Base-by-base conservation (phyloP, 2,888 invertebrate genomes). In the Xestoiulus laeticollis region DNA sequence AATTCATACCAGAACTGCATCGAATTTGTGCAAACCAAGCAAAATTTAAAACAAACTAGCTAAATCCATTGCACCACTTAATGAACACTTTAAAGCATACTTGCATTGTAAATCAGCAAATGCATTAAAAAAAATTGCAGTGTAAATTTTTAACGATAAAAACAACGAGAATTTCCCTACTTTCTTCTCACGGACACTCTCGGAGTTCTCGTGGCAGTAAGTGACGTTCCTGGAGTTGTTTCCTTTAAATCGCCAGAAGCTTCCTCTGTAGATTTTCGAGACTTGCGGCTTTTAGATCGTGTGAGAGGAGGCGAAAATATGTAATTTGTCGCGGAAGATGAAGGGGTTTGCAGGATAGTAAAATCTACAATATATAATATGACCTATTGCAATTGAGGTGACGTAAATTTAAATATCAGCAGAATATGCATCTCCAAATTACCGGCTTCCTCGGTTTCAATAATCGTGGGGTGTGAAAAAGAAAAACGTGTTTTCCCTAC, bases 291-390 rank as follows among this genome's bases (percentile, higher is more conserved):
- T 22, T 38, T 84, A 38, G 84, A 84, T 84, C 84, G 84, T 6
- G 84, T 84, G n/a, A 84, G 14, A 33, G 84, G 84, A 38, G 84
- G 84, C 30, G 84, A 84, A 43, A 84, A 84, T 4, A 84, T 84
- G 43, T 38, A 84, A 33, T 33, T 84, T n/a, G 84, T 84, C 5
- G 68, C 10, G 12, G 68, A 68, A 68, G 68, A n/a, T n/a, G 22
- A 26, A 1, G 68, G 68, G 26, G 26, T 68, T 26, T 26, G 68
- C 68, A 68, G 10, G 1, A 68, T 1, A 2, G 68, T 68, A 26
- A 10, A 68, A 22, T 68, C 68, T 68, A 68, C 0, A 26, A 68
- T 8, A n/a, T 12, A 68, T 26, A 68, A 26, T 22, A 8, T n/a
- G 26, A 2, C 6, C 6, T 3, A 5, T 38, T 5, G 38, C 6